These are phyloP conservation scores for Phalacrocorax carbo DNA, from an alignment of 2,113 vertebrate genomes.

Conservation along the genomic window DNA sequence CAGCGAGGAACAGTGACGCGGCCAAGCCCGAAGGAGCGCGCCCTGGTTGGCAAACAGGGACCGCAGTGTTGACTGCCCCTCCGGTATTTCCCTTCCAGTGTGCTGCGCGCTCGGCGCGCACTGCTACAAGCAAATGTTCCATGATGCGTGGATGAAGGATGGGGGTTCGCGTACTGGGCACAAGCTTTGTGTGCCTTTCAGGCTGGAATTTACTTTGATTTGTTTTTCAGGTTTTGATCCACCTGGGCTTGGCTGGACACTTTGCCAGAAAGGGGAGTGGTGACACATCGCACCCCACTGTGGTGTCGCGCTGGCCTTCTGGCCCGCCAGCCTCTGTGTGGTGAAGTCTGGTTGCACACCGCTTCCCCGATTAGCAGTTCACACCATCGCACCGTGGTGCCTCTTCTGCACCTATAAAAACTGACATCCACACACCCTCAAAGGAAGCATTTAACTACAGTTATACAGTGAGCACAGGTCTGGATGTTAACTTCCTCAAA, in stretches of 20 bases:
- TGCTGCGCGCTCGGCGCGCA: background rate
- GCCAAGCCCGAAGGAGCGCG: constrained; percentile 5
- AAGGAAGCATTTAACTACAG: background rate
- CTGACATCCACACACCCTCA: background rate
- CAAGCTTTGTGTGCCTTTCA: background rate
- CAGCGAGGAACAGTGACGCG: background rate
- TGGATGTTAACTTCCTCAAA: background rate
- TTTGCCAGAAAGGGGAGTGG: background rate
- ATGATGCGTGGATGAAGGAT: background rate
- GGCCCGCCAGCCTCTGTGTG: background rate
- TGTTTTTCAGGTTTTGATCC: background rate
- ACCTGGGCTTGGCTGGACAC: accelerated
- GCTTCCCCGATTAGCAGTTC: background rate
- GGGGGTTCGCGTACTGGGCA: background rate
- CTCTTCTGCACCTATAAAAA: background rate
- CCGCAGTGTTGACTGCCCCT: background rate
- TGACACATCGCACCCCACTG: background rate
- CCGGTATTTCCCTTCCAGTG: constrained; percentile 3
- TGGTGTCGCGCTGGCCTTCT: accelerated
- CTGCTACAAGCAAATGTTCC: background rate
- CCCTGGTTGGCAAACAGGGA: constrained; percentile 44
- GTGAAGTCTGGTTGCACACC: background rate
- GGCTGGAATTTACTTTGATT: background rate
- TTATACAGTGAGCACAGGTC: accelerated
- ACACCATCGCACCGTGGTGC: background rate